Conservation (phyloP, 2,888 invertebrate species). For the Drosophila meridiana region DNA sequence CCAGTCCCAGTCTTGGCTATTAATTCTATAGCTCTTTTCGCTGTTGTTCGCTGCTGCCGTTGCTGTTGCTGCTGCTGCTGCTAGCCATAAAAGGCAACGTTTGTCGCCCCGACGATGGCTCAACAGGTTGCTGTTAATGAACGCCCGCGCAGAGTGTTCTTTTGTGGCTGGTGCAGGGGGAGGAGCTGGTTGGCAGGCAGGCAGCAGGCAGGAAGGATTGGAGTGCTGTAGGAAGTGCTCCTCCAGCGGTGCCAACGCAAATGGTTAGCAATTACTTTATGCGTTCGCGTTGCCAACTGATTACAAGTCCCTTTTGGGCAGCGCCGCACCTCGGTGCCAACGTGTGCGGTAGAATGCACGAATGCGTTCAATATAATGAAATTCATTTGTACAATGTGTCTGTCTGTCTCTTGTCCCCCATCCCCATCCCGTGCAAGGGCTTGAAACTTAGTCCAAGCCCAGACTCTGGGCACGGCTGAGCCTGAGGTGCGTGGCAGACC, state of each 20-base stretch:
- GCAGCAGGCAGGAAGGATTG: background rate
- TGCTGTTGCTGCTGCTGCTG: conserved; percentile 34
- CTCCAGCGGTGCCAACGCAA: conserved; percentile 74
- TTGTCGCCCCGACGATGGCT: conserved; percentile 73
- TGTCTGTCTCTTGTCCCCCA: conserved; percentile 5
- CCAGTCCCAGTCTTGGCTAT: conserved; percentile 59
- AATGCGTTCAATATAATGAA: conserved; percentile 79
- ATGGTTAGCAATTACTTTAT: conserved; percentile 79
- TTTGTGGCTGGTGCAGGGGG: background rate
- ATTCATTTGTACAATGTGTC: conserved; percentile 67
- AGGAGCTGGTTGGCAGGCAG: background rate
- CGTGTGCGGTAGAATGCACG: conserved; percentile 78
- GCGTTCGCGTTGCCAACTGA: conserved; percentile 78
- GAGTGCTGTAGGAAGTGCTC: conserved; percentile 42
- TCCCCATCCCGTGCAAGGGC: conserved; percentile 12
- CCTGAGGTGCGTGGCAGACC: conserved; percentile 59
- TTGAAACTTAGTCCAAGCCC: conserved; percentile 18
- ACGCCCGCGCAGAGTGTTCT: conserved; percentile 66
- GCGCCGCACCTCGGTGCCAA: conserved; percentile 65
- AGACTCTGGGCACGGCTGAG: conserved; percentile 36
- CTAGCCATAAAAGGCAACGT: conserved; percentile 74
- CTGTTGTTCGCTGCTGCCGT: conserved; percentile 19
- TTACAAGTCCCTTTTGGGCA: conserved; percentile 71
- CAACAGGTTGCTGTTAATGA: conserved; percentile 79
- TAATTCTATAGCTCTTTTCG: conserved; percentile 63